Conservation (phyloP, 1,140 invertebrate species). For the Diachasma alloeum region DNA sequence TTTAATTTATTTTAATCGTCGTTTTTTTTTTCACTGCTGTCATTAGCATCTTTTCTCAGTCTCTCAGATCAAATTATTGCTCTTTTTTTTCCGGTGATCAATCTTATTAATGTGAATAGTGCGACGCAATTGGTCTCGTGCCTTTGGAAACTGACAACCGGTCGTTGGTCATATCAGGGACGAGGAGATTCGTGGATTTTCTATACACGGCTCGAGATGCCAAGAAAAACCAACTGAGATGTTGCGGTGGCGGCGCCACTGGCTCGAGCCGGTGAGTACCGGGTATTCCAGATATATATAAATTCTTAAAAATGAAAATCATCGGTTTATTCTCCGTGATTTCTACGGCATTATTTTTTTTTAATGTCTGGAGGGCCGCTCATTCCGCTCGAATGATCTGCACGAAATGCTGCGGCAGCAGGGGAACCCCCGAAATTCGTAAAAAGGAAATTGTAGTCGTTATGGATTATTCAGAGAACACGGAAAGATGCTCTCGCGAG, state of each 20-base stretch:
- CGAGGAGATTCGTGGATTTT: slow-evolving; percentile 10
- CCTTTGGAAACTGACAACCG: slow-evolving; percentile 25
- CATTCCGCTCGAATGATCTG: neutral
- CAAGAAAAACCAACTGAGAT: neutral
- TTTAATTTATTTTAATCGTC: neutral
- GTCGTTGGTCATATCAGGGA: slow-evolving; percentile 22
- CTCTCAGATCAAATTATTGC: too few species aligned
- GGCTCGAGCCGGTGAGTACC: neutral
- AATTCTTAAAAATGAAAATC: neutral
- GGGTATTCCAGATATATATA: neutral
- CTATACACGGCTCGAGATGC: neutral
- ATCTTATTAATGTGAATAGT: neutral
- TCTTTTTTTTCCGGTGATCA: too few species aligned
- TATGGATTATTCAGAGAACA: neutral
- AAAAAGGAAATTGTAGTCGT: neutral
- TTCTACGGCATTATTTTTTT: neutral
- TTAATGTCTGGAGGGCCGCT: neutral
- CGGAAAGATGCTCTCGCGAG: neutral
- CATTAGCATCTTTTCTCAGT: neutral
- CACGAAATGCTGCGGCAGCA: neutral
- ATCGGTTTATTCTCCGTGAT: neutral
- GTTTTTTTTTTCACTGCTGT: neutral
- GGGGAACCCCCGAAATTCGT: neutral
- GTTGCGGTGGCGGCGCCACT: neutral
- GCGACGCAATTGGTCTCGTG: slow-evolving; percentile 19